phyloP scores from a whole-genome alignment of 2,888 invertebrate genomes.

The Cryptus armator region DNA sequence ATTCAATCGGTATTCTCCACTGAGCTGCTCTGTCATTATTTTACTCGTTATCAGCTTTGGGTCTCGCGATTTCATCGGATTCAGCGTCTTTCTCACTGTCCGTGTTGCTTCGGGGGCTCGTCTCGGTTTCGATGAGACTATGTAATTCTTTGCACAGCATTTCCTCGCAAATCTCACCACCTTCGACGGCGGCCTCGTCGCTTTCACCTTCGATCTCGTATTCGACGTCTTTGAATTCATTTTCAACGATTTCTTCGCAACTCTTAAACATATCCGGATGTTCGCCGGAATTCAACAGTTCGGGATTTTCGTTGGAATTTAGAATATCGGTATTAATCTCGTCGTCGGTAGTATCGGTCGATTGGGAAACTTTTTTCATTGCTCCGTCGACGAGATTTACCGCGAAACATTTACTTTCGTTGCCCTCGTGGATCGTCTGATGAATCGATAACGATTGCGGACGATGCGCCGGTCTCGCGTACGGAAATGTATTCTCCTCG shows the following conservation, averaged over 20 bases:
- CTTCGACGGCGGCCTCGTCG: conserved; percentile 77
- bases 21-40: background rate
- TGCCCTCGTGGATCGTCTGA: conserved; percentile 82
- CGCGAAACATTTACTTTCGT: conserved; percentile 78
- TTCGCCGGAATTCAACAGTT: conserved; percentile 75
- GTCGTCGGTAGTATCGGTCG: conserved; percentile 82
- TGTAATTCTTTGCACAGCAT: conserved; percentile 81
- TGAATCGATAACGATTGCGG: conserved; percentile 82
- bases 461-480: conserved; percentile 77
- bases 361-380: conserved; percentile 81
- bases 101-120: conserved; percentile 65
- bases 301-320: conserved; percentile 82
- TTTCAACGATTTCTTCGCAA: conserved; percentile 80
- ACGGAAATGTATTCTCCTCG: conserved; percentile 85
- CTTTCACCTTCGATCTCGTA: conserved; percentile 72
- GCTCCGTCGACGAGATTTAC: conserved; percentile 78
- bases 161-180: conserved; percentile 80
- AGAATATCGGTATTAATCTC: conserved; percentile 82
- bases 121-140: conserved; percentile 81
- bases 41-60: conserved; percentile 53
- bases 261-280: conserved; percentile 82
- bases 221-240: conserved; percentile 76
- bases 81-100: conserved; percentile 65
- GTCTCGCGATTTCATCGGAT: conserved; percentile 56
- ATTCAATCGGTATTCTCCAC: conserved; percentile 34